phyloP scores from a whole-genome alignment of 2,113 vertebrate species.

The Rostratula benghalensis region DNA sequence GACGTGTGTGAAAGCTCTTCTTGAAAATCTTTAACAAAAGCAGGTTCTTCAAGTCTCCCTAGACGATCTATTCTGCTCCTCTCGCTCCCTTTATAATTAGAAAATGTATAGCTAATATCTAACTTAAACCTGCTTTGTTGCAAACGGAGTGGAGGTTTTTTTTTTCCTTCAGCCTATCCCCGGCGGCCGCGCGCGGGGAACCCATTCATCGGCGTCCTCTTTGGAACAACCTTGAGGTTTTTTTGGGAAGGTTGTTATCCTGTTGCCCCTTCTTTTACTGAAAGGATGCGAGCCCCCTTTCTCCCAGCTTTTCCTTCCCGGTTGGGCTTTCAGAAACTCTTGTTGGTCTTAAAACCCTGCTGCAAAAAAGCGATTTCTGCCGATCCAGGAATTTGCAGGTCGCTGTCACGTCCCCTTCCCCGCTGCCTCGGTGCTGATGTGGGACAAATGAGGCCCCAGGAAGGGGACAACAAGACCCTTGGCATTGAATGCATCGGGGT shows the following conservation, averaged over 20 bases:
- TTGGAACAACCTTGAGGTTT: constrained; percentile 42
- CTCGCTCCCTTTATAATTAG: constrained; percentile 62
- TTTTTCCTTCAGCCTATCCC: constrained; percentile 27
- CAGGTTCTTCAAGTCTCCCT: constrained; percentile 49
- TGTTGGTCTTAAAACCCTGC: constrained; percentile 5
- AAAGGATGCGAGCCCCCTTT: background rate
- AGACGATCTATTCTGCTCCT: constrained; percentile 49
- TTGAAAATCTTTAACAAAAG: constrained; percentile 62
- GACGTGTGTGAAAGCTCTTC: constrained; percentile 44
- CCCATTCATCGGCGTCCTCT: constrained; percentile 58
- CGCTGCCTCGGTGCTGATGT: background rate
- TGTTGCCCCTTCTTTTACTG: background rate
- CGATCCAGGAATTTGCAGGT: constrained; percentile 20
- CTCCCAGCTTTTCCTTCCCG: background rate
- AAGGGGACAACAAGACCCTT: background rate
- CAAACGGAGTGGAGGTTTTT: constrained; percentile 56
- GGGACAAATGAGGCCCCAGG: background rate
- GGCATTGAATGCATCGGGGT: background rate
- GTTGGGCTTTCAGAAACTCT: constrained; percentile 40
- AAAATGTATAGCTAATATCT: constrained; percentile 64
- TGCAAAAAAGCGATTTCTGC: constrained; percentile 6
- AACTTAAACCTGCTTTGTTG: constrained; percentile 55
- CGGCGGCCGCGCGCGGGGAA: background rate
- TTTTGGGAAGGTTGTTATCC: constrained; percentile 50
- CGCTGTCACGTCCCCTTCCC: background rate